phyloP scores from a whole-genome alignment of 92 coral and sea anemone genomes.

The Virgularia gustaviana region DNA sequence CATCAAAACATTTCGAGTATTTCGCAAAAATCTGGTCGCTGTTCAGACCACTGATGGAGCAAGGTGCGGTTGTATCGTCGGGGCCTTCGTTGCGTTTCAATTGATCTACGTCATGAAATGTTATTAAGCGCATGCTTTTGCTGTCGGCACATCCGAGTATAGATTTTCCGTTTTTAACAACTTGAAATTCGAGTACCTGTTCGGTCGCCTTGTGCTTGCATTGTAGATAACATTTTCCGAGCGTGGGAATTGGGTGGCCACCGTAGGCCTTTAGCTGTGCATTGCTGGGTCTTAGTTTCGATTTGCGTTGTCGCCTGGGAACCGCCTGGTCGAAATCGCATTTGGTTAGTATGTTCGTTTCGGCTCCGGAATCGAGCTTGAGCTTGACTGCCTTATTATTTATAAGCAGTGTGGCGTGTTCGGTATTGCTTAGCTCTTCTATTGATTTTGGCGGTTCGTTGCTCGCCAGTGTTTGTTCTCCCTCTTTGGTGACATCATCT shows the following conservation, averaged over 20 bases:
- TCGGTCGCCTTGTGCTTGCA: slow-evolving; percentile 12
- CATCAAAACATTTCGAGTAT: slow-evolving; percentile 44
- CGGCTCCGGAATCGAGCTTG: slow-evolving; percentile 52
- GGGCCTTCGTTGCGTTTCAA: not conserved
- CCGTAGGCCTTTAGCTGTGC: slow-evolving; percentile 48
- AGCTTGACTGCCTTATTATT: slow-evolving; percentile 22
- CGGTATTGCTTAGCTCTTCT: not conserved
- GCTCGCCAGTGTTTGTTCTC: slow-evolving; percentile 15
- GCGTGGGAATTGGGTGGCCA: slow-evolving; percentile 36
- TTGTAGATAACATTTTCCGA: slow-evolving; percentile 39
- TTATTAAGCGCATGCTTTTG: slow-evolving; percentile 38
- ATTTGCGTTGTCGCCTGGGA: slow-evolving; percentile 24
- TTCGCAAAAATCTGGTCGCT: slow-evolving; percentile 25
- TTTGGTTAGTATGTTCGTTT: slow-evolving; percentile 40
- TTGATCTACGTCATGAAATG: slow-evolving; percentile 28
- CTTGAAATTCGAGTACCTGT: slow-evolving; percentile 29
- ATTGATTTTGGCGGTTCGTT: not conserved
- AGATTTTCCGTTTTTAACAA: slow-evolving; percentile 42
- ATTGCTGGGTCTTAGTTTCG: slow-evolving; percentile 26
- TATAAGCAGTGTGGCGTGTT: slow-evolving; percentile 24
- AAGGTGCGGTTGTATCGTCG: not conserved
- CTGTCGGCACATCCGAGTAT: slow-evolving; percentile 38
- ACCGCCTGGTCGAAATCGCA: slow-evolving; percentile 32
- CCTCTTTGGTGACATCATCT: slow-evolving; percentile 25
- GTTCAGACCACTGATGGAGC: not conserved